These are phyloP conservation scores for Chaenocephalus aceratus DNA, from an alignment of 2,113 vertebrate genomes.

Conservation along the genomic window DNA sequence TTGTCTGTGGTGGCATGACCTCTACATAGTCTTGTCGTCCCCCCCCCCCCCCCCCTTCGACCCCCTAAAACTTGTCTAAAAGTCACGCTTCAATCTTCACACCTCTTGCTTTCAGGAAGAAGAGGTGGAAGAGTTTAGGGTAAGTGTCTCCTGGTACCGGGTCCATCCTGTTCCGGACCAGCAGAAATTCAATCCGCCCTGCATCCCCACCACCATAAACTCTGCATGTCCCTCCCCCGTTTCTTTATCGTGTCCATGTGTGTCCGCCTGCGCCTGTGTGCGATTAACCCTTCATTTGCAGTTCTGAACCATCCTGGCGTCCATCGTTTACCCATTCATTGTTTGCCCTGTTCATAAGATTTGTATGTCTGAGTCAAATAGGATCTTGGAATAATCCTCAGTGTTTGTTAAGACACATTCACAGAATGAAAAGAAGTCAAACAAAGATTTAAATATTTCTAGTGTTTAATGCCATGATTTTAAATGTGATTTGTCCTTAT, in stretches of 20 bases:
- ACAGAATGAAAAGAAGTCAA: neutral
- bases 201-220: conserved; percentile 59
- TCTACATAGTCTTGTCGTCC: conserved; percentile 70
- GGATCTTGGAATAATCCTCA: conserved; percentile 47
- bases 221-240: conserved; percentile 60
- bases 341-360: conserved; percentile 2
- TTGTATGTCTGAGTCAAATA: conserved; percentile 53
- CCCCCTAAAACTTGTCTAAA: conserved; percentile 88
- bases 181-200: conserved; percentile 72
- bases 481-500: too few species aligned
- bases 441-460: too few species aligned
- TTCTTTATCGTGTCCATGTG: conserved; percentile 15
- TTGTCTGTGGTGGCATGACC: conserved; percentile 73
- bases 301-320: conserved; percentile 43
- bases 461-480: too few species aligned
- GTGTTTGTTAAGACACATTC: neutral
- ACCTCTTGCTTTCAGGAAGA: conserved; percentile 95
- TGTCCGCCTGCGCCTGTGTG: conserved; percentile 60
- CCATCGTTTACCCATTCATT: conserved; percentile 54
- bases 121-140: conserved; percentile 99
- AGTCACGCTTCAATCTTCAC: conserved; percentile 96
- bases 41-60: conserved; percentile 75
- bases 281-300: conserved; percentile 69
- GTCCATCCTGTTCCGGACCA: conserved; percentile 49
- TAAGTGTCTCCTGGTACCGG: conserved; percentile 88